A percentile compares a stretch with the other conserved stretches of the same genome.
Evolutionary conservation across 1,140 invertebrate species (phyloP).

Genomic region (Diabrotica virgifera): DNA sequence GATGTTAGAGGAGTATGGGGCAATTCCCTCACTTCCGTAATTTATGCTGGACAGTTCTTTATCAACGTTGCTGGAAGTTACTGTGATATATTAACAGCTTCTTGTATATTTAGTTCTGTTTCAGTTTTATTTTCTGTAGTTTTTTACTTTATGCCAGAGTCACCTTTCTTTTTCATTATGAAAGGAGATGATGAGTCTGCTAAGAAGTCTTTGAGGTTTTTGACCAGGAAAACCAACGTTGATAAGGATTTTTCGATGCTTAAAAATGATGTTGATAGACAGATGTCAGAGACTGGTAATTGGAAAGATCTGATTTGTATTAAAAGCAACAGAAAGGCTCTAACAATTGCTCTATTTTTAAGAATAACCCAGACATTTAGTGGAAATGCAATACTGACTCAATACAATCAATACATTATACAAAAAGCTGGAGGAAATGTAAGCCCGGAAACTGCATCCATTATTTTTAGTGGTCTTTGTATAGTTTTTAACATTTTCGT

Average conservation of each 20-base stretch:
- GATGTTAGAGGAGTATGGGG: conserved; percentile 60
- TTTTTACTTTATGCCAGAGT: conserved; percentile 39
- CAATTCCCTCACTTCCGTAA: conserved; percentile 50
- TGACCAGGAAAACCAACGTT: conserved; percentile 33
- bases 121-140: background rate
- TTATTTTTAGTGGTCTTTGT: conserved; percentile 3
- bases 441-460: conserved; percentile 6
- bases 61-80: conserved; percentile 49
- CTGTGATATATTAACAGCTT: conserved; percentile 20
- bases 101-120: conserved; percentile 19
- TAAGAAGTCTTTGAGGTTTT: conserved; percentile 50
- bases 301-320: conserved; percentile 35
- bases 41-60: conserved; percentile 51
- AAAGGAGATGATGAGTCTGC: conserved; percentile 35
- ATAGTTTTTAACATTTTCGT: conserved; percentile 6
- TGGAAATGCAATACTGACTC: conserved; percentile 30
- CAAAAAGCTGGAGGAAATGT: conserved; percentile 27
- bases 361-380: conserved; percentile 34
- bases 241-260: conserved; percentile 34
- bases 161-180: conserved; percentile 41
- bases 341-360: conserved; percentile 33
- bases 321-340: conserved; percentile 36
- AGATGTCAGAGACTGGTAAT: conserved; percentile 32
- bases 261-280: conserved; percentile 35
- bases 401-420: conserved; percentile 37